These are phyloP conservation scores for Cyclina sinensis DNA, from an alignment of 1,140 invertebrate species.

Conservation along the genomic window DNA sequence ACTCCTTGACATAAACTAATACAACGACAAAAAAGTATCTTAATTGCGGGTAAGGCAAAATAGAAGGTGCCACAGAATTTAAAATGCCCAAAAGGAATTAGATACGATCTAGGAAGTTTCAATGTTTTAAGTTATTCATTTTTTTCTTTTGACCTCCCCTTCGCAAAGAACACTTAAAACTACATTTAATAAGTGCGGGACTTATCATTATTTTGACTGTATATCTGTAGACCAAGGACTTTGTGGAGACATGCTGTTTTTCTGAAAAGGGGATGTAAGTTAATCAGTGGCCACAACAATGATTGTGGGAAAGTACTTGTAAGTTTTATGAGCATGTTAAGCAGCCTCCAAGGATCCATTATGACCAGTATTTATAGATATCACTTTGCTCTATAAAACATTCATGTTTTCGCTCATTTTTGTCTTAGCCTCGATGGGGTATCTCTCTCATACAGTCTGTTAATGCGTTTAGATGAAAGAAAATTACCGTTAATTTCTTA, in stretches of 20 bases:
- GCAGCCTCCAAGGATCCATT: neutral
- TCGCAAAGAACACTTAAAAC: neutral
- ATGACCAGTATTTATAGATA: slow-evolving; percentile 47
- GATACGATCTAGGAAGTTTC: too few relatives aligned
- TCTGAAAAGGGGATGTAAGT: neutral
- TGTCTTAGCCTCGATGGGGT: neutral
- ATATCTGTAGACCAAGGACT: neutral
- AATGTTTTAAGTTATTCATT: neutral
- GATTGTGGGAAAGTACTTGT: slow-evolving; percentile 59
- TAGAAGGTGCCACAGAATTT: neutral
- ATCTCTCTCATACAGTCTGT: neutral
- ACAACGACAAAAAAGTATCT: neutral
- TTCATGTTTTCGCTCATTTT: slow-evolving; percentile 28
- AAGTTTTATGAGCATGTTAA: slow-evolving; percentile 21
- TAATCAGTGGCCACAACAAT: slow-evolving; percentile 27
- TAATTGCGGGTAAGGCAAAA: neutral
- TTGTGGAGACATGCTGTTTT: neutral
- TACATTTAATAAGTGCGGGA: neutral
- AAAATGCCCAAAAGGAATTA: neutral
- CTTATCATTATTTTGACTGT: neutral
- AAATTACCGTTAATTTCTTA: slow-evolving; percentile 54
- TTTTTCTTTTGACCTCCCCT: neutral
- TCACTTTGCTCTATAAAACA: slow-evolving; percentile 27
- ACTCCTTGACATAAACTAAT: slow-evolving; percentile 32
- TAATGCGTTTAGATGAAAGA: slow-evolving; percentile 26